A percentile compares a stretch with the other conserved stretches of the same genome.
Evolutionary conservation across 2,113 vertebrate genomes (phyloP).

Genomic region (Melanerpes formicivorus): DNA sequence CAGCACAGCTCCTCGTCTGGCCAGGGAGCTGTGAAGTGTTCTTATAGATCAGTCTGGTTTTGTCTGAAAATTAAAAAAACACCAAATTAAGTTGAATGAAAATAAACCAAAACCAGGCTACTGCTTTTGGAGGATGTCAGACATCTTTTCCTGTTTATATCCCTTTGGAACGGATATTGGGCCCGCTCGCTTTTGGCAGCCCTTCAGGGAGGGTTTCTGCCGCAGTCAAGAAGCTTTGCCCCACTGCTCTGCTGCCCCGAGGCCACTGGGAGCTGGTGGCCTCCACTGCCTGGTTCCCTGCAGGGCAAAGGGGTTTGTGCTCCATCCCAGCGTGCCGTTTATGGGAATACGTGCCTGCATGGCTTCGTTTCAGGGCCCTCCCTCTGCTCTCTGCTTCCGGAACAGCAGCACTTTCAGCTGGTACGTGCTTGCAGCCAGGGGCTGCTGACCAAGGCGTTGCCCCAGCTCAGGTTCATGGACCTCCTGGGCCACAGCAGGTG

Average conservation of each 20-base stretch:
- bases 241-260: background rate
- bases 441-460: background rate
- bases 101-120: background rate
- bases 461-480: background rate
- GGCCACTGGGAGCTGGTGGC: background rate
- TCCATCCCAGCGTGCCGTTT: background rate
- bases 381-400: slow-evolving; percentile 11
- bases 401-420: background rate
- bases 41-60: background rate
- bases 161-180: background rate
- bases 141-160: slow-evolving; percentile 7
- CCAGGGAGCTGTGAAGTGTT: background rate
- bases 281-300: rapidly evolving
- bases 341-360: background rate
- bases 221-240: background rate
- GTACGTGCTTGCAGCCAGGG: background rate
- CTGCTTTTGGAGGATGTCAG: background rate
- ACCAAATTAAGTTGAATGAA: background rate
- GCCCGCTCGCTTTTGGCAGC: background rate
- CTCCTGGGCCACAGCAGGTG: background rate
- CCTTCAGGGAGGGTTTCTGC: background rate
- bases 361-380: background rate
- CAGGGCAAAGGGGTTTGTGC: background rate
- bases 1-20: background rate
- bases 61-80: background rate